A percentile compares a stretch with the other conserved stretches of the same genome.
Conservation (phyloP, 2,888 invertebrate species). For the Brachyptera risi region DNA sequence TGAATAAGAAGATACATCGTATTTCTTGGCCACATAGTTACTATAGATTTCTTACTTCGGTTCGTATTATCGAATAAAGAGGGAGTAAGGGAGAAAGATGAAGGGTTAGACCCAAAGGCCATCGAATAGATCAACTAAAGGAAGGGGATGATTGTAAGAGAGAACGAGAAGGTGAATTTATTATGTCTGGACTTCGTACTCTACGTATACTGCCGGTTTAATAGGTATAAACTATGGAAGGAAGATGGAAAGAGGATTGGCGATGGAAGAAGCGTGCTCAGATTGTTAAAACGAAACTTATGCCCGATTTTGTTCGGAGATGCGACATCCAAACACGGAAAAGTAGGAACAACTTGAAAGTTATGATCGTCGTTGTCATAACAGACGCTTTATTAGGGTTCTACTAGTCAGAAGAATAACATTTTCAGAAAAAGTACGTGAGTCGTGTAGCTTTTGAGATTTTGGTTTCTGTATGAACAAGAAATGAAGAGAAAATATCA, state of each 20-base stretch:
- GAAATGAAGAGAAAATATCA: too few relatives aligned
- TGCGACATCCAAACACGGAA: not conserved
- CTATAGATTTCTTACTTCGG: slow-evolving; percentile 10
- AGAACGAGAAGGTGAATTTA: too few relatives aligned
- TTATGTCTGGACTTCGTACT: not conserved
- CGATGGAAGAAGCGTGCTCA: slow-evolving; percentile 7
- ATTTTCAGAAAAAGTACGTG: too few relatives aligned
- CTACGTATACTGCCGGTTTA: slow-evolving; percentile 6
- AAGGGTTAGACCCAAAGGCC: slow-evolving; percentile 4
- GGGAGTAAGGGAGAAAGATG: not conserved
- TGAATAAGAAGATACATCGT: slow-evolving; percentile 18
- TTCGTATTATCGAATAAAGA: slow-evolving; percentile 15
- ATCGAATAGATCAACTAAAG: slow-evolving; percentile 2
- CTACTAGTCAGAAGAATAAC: not conserved
- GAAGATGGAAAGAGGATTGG: not conserved
- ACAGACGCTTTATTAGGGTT: not conserved
- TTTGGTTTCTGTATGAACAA: too few relatives aligned
- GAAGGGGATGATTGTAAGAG: not conserved
- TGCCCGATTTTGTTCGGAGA: slow-evolving; percentile 2
- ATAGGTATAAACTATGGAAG: slow-evolving; percentile 7
- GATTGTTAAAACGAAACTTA: slow-evolving; percentile 3
- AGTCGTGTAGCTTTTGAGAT: too few relatives aligned
- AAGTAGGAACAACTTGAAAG: slow-evolving; percentile 3
- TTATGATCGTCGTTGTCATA: slow-evolving; percentile 11
- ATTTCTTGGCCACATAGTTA: slow-evolving; percentile 7